Evolutionary conservation across 2,113 vertebrate genomes (phyloP), one percentile per base, ranked within the genome.

Genomic region (Spilogale gracilis): DNA sequence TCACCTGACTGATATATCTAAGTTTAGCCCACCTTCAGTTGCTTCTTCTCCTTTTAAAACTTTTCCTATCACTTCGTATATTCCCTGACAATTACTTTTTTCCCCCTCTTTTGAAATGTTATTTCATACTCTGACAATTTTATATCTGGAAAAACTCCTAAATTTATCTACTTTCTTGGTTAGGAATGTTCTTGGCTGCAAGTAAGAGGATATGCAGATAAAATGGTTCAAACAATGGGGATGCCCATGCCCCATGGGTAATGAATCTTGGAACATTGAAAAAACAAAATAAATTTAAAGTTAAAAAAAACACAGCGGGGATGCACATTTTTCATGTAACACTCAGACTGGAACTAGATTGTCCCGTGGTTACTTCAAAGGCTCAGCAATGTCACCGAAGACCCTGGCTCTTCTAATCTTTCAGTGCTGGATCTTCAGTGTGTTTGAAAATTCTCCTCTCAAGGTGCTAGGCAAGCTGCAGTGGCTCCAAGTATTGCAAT

Each of bases 121-220:
- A 18, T 43, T 91, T 95, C 74, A 86, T 56, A 88, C 13, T 54
- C 38, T 73, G 91, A 67, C 21, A 73, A 25, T 61, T 90, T 95
- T 71, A 38, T 67, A 92, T 67, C 25, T 84, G 50, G 32, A 92
- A 89, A 92, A 67, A 63, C 30, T 48, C 91, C 54, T 58, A 43
- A 83, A 89, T 45, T 61, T 82, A 80, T 54, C 65, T 56, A 13
- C 52, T 94, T 87, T 90, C 63, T 78, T 43, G 54, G 54, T 95
- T 94, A 91, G 88, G 84, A 92, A 81, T 95, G 69, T 73, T 87
- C 58, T 95, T 96, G 71, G 94, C 80, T 95, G 90, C 93, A 97
- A 94, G 58, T 96, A 97, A 95, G 3, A 63, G 48, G 14, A 27
- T 71, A 89, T 93, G n/a, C 56, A 94, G 94, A 94, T 81, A 13